A percentile compares a stretch with the other conserved stretches of the same genome.
phyloP scores from a whole-genome alignment of 2,797 vertebrate genomes.

The Glyptemys insculpta region DNA sequence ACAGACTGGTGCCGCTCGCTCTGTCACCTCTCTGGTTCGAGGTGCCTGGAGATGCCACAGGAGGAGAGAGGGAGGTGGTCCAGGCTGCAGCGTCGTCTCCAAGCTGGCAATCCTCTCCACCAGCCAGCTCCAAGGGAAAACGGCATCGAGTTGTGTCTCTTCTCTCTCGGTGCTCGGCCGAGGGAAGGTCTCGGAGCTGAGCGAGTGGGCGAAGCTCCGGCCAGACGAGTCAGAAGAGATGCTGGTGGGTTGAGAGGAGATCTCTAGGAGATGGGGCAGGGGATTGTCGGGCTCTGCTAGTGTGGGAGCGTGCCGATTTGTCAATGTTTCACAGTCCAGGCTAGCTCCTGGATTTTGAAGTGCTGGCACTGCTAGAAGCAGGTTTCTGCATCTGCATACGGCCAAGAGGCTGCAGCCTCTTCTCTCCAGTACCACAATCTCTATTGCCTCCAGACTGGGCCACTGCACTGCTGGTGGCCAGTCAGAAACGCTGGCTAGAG shows the following conservation, averaged over 20 bases:
- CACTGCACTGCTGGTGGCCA: neutral
- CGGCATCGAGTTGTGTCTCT: fast-evolving
- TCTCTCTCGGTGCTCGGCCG: neutral
- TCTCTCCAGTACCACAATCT: neutral
- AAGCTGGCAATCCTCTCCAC: neutral
- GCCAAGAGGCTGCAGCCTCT: neutral
- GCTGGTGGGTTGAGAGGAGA: neutral
- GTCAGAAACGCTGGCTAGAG: neutral
- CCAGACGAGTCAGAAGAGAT: neutral
- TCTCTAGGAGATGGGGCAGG: neutral
- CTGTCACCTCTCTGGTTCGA: neutral
- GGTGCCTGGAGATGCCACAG: neutral
- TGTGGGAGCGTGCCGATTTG: neutral
- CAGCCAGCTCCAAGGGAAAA: neutral
- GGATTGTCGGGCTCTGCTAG: neutral
- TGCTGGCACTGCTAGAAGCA: neutral
- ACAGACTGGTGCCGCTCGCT: neutral
- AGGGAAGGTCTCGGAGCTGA: neutral
- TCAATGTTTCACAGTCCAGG: neutral
- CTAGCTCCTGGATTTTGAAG: neutral
- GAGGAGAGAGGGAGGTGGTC: neutral
- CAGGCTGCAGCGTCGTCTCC: no score
- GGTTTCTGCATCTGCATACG: no score
- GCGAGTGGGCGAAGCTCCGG: neutral
- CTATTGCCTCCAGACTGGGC: neutral